Percentiles rank a stretch among this genome's conserved stretches.
Evolutionary conservation across 2,113 vertebrate species (phyloP).

Genomic region (Struthidea cinerea): DNA sequence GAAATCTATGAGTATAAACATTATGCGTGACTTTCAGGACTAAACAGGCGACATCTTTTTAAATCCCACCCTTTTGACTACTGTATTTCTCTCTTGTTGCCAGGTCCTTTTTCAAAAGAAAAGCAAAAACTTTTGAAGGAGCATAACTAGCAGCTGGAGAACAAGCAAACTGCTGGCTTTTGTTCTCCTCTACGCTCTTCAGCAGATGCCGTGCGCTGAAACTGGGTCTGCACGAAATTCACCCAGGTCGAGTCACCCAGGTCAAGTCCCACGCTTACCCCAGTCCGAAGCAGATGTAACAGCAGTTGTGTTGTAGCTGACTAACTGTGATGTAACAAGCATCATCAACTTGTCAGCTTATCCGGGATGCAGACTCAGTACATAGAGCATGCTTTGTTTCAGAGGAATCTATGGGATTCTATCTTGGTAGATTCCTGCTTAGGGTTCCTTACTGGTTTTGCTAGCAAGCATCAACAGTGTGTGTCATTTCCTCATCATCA

Average conservation of each 20-base stretch:
- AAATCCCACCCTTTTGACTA: background rate
- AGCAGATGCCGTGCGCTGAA: background rate
- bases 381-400: background rate
- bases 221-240: background rate
- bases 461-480: accelerated
- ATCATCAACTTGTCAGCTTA: background rate
- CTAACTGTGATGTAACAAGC: background rate
- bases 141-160: background rate
- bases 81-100: background rate
- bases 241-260: background rate
- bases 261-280: background rate
- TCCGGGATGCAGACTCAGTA: background rate
- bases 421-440: background rate
- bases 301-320: background rate
- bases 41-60: background rate
- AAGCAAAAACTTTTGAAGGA: background rate
- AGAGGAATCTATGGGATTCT: background rate
- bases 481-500: background rate
- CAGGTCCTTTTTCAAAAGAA: background rate
- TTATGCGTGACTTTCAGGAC: background rate
- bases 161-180: background rate
- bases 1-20: background rate
- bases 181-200: background rate
- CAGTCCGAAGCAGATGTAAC: background rate
- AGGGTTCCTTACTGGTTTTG: background rate